Conservation (phyloP, 2,113 vertebrate species). For the Seriola dumerili region DNA sequence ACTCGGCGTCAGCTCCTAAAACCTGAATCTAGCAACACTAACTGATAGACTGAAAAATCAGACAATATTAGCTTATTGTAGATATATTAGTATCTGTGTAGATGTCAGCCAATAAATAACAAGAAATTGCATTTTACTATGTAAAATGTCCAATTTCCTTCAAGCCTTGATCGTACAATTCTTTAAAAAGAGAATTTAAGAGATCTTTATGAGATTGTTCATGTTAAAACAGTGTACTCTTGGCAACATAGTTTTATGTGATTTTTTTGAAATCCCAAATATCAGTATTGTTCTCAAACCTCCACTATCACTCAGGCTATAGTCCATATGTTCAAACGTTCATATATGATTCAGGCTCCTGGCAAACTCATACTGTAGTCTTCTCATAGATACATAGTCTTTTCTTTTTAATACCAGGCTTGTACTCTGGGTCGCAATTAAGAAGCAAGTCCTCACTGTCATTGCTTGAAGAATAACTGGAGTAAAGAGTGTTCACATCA, state of each 20-base stretch:
- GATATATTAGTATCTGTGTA: background rate
- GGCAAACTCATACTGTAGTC: constrained; percentile 17
- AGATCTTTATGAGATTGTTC: background rate
- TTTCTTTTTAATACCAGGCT: constrained; percentile 43
- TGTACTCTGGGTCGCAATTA: constrained; percentile 61
- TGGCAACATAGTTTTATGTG: background rate
- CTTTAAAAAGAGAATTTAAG: no score
- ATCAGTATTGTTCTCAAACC: background rate
- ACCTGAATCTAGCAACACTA: background rate
- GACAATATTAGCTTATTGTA: background rate
- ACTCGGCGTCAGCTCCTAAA: background rate
- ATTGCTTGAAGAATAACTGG: constrained; percentile 52
- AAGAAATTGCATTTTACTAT: background rate
- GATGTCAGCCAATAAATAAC: no score
- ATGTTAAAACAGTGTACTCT: background rate
- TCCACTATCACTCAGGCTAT: background rate
- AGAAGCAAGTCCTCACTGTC: constrained; percentile 23
- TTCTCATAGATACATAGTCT: background rate
- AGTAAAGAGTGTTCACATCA: constrained; percentile 71
- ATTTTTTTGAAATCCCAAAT: background rate
- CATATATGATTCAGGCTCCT: background rate
- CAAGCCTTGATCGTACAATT: no score
- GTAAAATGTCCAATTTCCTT: background rate
- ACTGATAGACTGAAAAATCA: background rate
- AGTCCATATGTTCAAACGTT: background rate